Base-by-base conservation (phyloP, 2,113 vertebrate genomes). In the Heliornis fulica region DNA sequence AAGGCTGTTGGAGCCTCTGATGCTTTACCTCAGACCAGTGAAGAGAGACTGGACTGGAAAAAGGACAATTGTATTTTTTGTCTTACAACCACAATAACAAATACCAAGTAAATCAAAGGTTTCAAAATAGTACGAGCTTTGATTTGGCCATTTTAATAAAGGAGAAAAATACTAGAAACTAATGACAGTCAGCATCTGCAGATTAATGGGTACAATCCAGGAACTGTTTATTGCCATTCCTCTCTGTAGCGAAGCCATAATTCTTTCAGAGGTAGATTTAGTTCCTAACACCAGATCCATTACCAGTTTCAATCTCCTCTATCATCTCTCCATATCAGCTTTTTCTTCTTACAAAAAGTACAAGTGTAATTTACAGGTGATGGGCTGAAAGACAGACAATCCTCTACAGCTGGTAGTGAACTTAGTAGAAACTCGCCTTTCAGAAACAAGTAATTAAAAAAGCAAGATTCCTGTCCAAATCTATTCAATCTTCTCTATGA, bases 381-480 rank as follows among this genome's bases (percentile, higher is more conserved):
- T 5, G 19, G 31, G 19, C 53, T 69, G 36, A 79, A 85, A 76
- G 13, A 90, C 10, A 41, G 36, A 34, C 13, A 45, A 31, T 34
- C 15, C 1, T 1, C 3, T 6, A n/a, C 1, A 21, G 31, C 66
- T 14, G 3, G 0, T 15, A 77, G 22, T 6, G n/a, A 89, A 46
- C 40, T 32, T 22, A 5, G 21, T 8, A 84, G 18, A 78, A 78
- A 71, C 9, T 15, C 12, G 17, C 23, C 26, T 21, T 61, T 83
- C 65, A 77, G 26, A 70, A 91, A 74, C 0, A 3, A 0, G 0
- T 32, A 61, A 40, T 7, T n/a, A 23, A 61, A 68, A 80, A 65
- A 40, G 11, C 4, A 87, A 74, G 10, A 60, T 43, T 65, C 23
- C 26, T 74, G 18, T 34, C 5, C 1, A 74, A 78, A 72, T 56